A percentile compares a stretch with the other conserved stretches of the same genome.
phyloP scores from a whole-genome alignment of 2,113 vertebrate genomes.

The Pterocles gutturalis region DNA sequence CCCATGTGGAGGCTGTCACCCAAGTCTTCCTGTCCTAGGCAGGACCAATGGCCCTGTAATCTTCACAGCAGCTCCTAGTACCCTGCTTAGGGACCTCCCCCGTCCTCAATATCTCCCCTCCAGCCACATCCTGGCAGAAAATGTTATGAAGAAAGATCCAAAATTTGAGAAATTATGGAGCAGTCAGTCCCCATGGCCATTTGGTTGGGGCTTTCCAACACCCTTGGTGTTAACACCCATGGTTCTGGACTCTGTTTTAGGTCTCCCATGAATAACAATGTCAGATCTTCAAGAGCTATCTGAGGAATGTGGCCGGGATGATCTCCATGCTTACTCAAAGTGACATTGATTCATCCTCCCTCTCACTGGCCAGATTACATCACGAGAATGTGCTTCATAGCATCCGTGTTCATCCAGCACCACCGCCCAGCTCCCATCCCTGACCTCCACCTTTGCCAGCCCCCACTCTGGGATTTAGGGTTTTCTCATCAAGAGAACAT shows the following conservation, averaged over 20 bases:
- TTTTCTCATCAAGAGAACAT: not conserved
- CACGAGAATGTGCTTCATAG: not conserved
- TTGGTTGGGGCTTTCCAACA: not conserved
- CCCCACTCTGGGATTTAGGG: not conserved
- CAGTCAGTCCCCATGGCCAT: not conserved
- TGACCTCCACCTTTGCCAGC: not conserved
- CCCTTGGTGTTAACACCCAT: not conserved
- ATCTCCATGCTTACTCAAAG: conserved; percentile 64
- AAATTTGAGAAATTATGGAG: not conserved
- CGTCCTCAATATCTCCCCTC: not conserved
- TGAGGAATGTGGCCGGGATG: conserved; percentile 69
- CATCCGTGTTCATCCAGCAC: not conserved
- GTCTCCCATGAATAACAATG: conserved; percentile 56
- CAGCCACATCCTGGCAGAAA: not conserved
- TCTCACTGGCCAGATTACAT: conserved; percentile 35
- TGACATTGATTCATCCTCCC: conserved; percentile 72
- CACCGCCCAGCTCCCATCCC: not conserved
- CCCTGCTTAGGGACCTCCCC: not conserved
- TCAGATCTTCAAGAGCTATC: conserved; percentile 69
- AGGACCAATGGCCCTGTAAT: not conserved
- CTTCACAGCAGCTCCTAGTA: not conserved
- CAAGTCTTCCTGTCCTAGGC: not conserved
- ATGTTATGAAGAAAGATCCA: not conserved
- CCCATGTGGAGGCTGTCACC: not conserved
- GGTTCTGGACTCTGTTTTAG: conserved; percentile 68